Evolutionary conservation across 2,888 invertebrate species (phyloP).

Genomic region (Epiperipatus broadwayi): DNA sequence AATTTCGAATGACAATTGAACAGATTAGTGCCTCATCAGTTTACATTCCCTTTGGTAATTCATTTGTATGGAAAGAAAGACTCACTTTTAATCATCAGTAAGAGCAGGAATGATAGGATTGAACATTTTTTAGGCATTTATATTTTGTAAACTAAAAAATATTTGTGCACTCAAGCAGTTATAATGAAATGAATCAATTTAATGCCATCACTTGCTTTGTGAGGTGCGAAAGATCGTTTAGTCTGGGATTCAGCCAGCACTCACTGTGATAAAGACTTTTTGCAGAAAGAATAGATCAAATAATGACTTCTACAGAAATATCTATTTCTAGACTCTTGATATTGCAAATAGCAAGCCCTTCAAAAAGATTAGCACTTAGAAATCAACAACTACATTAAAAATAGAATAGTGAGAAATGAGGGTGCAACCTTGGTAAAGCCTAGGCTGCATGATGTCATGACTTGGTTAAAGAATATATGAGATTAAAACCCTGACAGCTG

Average conservation of each 20-base stretch:
- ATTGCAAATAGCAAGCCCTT: conserved; percentile 4
- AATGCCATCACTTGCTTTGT: neutral
- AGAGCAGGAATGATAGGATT: neutral
- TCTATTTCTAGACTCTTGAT: conserved; percentile 7
- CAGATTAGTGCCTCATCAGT: conserved; percentile 8
- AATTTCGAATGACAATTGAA: conserved; percentile 4
- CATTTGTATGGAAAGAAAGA: conserved; percentile 11
- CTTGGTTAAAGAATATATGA: too few relatives aligned
- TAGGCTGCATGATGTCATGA: too few relatives aligned
- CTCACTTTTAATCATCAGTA: neutral
- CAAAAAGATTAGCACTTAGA: neutral
- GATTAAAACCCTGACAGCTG: too few relatives aligned
- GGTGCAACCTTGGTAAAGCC: too few relatives aligned
- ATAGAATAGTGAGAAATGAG: too few relatives aligned
- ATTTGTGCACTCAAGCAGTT: neutral
- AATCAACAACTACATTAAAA: conserved; percentile 10
- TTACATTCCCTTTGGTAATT: conserved; percentile 12
- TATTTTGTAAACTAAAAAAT: neutral
- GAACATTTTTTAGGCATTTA: too few relatives aligned
- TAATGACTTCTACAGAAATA: conserved; percentile 7
- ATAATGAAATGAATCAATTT: conserved; percentile 9
- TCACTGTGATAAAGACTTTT: conserved; percentile 7
- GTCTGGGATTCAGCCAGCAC: conserved; percentile 11
- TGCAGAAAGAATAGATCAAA: conserved; percentile 11
- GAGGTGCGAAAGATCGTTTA: neutral